Evolutionary conservation across 1,140 invertebrate genomes (phyloP).

Genomic region (Drosophila oshimai): DNA sequence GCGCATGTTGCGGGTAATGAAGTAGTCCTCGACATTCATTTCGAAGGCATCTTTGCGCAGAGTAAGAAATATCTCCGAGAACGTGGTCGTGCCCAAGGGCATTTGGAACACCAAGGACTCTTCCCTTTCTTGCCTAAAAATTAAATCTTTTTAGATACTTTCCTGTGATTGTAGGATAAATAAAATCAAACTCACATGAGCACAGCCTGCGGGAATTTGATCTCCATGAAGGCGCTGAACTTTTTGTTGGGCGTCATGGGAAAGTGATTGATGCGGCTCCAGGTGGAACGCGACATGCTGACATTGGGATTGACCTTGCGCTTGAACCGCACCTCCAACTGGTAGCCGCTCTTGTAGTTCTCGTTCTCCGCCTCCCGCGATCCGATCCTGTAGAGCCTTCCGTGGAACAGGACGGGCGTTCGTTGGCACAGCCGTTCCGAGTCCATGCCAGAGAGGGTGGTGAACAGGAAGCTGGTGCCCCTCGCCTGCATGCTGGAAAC

Average conservation of each 20-base stretch:
- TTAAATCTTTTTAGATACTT: too few species aligned
- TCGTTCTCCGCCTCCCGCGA: constrained; percentile 85
- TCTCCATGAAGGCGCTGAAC: constrained; percentile 45
- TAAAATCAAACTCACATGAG: constrained; percentile 30
- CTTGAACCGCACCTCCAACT: constrained; percentile 63
- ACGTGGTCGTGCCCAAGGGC: constrained; percentile 9
- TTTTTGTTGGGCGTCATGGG: constrained; percentile 55
- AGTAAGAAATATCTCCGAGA: constrained; percentile 42
- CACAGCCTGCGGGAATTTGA: constrained; percentile 48
- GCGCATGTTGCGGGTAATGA: constrained; percentile 44
- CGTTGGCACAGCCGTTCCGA: constrained; percentile 92
- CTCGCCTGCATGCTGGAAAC: constrained; percentile 76
- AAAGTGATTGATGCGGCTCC: constrained; percentile 62
- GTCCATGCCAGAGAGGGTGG: constrained; percentile 90
- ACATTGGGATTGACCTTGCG: constrained; percentile 53
- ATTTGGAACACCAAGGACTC: constrained; percentile 36
- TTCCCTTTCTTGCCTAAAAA: constrained; percentile 16
- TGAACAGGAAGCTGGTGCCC: constrained; percentile 86
- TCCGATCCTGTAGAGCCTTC: constrained; percentile 87
- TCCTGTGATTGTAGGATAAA: not conserved
- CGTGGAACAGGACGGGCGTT: constrained; percentile 92
- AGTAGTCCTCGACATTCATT: constrained; percentile 66
- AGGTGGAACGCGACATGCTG: constrained; percentile 32
- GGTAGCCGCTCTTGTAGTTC: constrained; percentile 79
- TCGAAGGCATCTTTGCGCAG: constrained; percentile 56